phyloP scores from a whole-genome alignment of 2,797 vertebrate species.

The Helostoma temminkii region DNA sequence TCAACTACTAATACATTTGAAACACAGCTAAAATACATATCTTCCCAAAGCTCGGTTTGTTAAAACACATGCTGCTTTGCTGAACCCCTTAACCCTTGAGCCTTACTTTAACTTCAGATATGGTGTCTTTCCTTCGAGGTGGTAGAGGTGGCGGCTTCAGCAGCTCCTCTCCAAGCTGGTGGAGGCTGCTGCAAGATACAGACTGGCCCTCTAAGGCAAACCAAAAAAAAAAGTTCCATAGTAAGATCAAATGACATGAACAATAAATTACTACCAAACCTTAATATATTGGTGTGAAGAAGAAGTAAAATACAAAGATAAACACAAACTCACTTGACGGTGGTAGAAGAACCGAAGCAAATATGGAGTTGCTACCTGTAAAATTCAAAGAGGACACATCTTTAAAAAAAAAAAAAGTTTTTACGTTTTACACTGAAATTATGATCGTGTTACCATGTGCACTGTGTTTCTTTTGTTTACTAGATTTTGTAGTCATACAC shows the following conservation, averaged over 20 bases:
- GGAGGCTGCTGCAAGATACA: slow-evolving; percentile 91
- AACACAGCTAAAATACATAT: too few relatives aligned
- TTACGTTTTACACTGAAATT: too few relatives aligned
- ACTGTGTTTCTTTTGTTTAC: too few relatives aligned
- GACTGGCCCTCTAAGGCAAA: slow-evolving; percentile 88
- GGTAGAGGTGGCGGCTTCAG: slow-evolving; percentile 94
- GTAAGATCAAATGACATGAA: background rate
- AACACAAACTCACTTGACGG: slow-evolving; percentile 90
- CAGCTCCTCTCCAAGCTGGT: slow-evolving; percentile 90
- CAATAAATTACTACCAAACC: background rate
- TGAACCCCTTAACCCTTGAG: too few relatives aligned
- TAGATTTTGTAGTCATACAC: too few relatives aligned
- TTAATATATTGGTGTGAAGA: background rate
- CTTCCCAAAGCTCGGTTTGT: too few relatives aligned
- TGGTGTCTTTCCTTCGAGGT: slow-evolving; percentile 91
- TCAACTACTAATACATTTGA: too few relatives aligned
- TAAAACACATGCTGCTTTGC: too few relatives aligned
- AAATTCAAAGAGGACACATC: slow-evolving; percentile 40
- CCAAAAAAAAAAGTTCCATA: background rate
- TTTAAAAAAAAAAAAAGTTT: too few relatives aligned
- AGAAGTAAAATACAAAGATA: background rate
- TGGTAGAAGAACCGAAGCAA: slow-evolving; percentile 88
- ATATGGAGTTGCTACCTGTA: slow-evolving; percentile 91
- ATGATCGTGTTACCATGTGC: too few relatives aligned
- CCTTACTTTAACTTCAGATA: slow-evolving; percentile 89